Percentiles rank a stretch among this genome's conserved stretches.
These are phyloP conservation scores for Xiphorhynchus elegans DNA, from an alignment of 2,113 vertebrate genomes.

Conservation along the genomic window DNA sequence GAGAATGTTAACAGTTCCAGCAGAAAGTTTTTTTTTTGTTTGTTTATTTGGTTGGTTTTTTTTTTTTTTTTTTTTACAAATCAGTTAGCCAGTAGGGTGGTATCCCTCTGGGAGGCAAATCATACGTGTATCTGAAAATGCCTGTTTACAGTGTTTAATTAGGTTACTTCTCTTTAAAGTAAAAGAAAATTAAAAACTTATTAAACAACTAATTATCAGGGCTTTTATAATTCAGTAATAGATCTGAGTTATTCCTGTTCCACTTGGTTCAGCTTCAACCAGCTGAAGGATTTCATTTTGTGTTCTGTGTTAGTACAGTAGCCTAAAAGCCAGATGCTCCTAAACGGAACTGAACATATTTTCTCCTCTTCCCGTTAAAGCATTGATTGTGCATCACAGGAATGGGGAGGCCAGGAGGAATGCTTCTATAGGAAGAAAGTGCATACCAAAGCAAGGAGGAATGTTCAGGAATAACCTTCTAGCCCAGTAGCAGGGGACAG, in stretches of 20 bases:
- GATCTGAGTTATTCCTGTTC: not conserved
- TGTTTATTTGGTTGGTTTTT: no score
- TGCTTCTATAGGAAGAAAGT: slow-evolving; percentile 2
- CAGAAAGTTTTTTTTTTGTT: not conserved
- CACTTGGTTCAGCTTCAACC: not conserved
- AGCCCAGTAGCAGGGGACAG: not conserved
- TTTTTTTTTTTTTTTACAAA: not conserved
- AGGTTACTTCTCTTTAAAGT: not conserved
- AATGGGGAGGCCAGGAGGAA: not conserved
- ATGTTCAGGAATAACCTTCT: slow-evolving; percentile 43
- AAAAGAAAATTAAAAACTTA: not conserved
- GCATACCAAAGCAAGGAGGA: not conserved
- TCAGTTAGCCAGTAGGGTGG: not conserved
- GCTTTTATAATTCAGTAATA: not conserved
- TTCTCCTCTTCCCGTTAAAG: not conserved
- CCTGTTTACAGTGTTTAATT: not conserved
- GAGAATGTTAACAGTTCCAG: not conserved
- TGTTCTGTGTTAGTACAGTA: not conserved
- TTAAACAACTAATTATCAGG: not conserved
- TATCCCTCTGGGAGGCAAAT: not conserved
- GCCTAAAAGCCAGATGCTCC: not conserved
- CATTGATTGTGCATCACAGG: not conserved
- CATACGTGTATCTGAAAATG: not conserved
- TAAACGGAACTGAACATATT: not conserved
- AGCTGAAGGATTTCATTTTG: slow-evolving; percentile 7